These are phyloP conservation scores for Acanthopleura granulata DNA, from an alignment of 2,888 invertebrate species.

Conservation along the genomic window DNA sequence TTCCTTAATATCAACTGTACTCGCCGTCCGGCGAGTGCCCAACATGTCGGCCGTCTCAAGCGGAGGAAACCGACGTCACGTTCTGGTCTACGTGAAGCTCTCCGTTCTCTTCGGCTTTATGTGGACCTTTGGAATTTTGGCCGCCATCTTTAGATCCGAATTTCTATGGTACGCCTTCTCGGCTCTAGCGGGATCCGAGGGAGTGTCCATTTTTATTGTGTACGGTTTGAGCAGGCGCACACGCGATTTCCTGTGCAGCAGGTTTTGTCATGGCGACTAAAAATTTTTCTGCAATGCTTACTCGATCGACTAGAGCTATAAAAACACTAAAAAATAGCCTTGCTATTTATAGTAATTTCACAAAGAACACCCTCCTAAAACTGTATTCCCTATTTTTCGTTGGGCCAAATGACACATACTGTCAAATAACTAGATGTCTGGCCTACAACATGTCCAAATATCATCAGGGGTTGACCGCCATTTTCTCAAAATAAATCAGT, in stretches of 20 bases:
- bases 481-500: no score
- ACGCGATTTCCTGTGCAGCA: not conserved
- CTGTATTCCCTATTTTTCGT: no score
- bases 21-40: not conserved
- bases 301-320: no score
- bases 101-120: not conserved
- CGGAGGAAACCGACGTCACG: conserved; percentile 1
- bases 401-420: no score
- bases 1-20: not conserved
- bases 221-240: not conserved
- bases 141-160: not conserved
- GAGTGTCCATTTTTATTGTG: not conserved
- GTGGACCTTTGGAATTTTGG: conserved; percentile 12
- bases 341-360: no score
- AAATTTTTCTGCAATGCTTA: no score
- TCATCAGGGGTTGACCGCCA: no score
- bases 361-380: no score
- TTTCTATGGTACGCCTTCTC: not conserved
- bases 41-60: not conserved
- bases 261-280: no score
- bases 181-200: not conserved
- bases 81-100: not conserved
- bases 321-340: no score
- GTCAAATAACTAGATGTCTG: no score
- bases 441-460: no score